Base-by-base conservation (phyloP, 2,113 vertebrate species). In the Chloropsis hardwickii region DNA sequence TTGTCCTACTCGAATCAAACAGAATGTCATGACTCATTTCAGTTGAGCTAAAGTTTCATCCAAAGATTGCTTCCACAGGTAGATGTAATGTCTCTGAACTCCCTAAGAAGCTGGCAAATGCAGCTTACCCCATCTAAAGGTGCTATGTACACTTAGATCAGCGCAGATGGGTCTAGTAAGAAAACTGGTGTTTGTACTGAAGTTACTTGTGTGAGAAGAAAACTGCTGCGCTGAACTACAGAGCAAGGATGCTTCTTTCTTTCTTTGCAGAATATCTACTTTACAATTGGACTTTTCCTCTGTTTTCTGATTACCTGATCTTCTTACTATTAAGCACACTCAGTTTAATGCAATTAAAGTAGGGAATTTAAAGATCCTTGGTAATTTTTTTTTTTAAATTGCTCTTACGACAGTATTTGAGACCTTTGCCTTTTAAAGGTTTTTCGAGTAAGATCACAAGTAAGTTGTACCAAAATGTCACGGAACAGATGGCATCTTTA, bases 381-480 rank as follows among this genome's bases (percentile, higher is more conserved):
- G 5, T 42, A 70, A 62, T 86, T 72, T 56, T 37, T 1, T 31
- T 51, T 51, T 56, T 74, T 48, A 5, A 5, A 29, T 85, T 76
- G 17, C 3, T 61, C 6, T 57, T 56, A 50, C 1, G 0, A 61
- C 21, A 78, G 23, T 8, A 9, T 51, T 83, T 91, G 81, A 62
- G 42, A 66, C 13, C 35, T 84, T 81, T 84, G 33, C 23, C 37
- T 66, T 89, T 89, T 84, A 64, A 51, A 81, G 4, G 4, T 71
- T 44, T 69, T 86, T 88, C 5, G 14, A 71, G 27, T 42, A 58
- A 76, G 17, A 70, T n/a, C 29, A 29, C 21, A 78, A 17, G 19
- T 61, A 94, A 81, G 42, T 95, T 90, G 66, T 74, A 83, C 44
- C 84, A 93, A 97, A 97, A 97, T 95, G 81, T 94, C 96, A 93